A percentile compares a stretch with the other conserved stretches of the same genome.
Conservation (phyloP, 2,888 invertebrate genomes). For the Orthosia gothica region DNA sequence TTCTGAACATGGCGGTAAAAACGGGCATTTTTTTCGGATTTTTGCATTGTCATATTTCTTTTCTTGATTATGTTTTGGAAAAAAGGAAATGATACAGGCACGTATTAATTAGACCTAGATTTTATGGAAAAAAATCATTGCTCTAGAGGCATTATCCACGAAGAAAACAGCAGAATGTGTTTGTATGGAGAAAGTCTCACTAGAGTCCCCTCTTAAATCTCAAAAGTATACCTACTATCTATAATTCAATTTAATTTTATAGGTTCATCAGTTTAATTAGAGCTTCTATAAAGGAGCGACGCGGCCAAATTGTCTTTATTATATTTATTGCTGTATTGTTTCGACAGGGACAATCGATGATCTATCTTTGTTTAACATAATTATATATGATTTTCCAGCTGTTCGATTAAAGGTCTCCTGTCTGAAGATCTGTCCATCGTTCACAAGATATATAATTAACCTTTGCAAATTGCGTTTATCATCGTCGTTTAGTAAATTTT, state of each 20-base stretch:
- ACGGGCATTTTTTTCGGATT: too few species aligned
- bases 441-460: background rate
- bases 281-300: background rate
- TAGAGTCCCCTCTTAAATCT: too few species aligned
- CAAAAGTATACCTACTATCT: background rate
- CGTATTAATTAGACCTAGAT: too few species aligned
- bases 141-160: too few species aligned
- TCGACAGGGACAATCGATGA: background rate
- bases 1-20: too few species aligned
- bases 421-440: background rate
- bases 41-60: too few species aligned
- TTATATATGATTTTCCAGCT: constrained; percentile 14
- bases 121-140: too few species aligned
- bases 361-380: constrained; percentile 2
- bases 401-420: background rate
- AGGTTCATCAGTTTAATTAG: constrained; percentile 2
- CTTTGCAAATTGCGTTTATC: background rate
- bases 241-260: background rate
- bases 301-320: constrained; percentile 7
- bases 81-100: too few species aligned
- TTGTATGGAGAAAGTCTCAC: too few species aligned
- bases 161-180: too few species aligned
- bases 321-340: constrained; percentile 33
- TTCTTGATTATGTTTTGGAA: too few species aligned
- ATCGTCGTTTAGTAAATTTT: background rate